Percentiles rank a stretch among this genome's conserved stretches.
These are phyloP conservation scores for Lethenteron camtschaticum DNA, from an alignment of 2,113 vertebrate genomes.

Conservation along the genomic window DNA sequence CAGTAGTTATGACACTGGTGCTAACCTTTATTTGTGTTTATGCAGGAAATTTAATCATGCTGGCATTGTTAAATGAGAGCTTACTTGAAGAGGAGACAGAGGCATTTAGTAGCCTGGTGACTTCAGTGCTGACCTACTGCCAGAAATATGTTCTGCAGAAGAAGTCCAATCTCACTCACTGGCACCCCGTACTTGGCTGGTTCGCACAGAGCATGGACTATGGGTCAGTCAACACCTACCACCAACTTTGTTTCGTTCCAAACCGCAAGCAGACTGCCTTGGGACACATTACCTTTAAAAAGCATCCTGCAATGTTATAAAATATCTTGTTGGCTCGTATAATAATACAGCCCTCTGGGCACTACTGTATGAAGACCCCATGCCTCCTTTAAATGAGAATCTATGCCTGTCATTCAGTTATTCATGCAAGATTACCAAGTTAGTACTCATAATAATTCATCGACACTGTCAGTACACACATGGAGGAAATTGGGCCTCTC, in stretches of 20 bases:
- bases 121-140: constrained; percentile 81
- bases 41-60: constrained; percentile 61
- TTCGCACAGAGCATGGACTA: constrained; percentile 94
- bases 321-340: no score
- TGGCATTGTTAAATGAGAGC: constrained; percentile 53
- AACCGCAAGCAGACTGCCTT: neutral
- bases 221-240: constrained; percentile 29
- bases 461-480: no score
- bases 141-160: constrained; percentile 93
- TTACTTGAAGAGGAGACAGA: constrained; percentile 64
- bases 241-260: neutral
- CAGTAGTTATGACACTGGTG: neutral
- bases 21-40: constrained; percentile 3
- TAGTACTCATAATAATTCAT: no score
- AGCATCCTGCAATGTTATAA: no score
- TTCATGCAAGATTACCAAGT: no score
- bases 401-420: no score
- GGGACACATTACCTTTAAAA: no score
- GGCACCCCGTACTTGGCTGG: constrained; percentile 93
- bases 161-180: constrained; percentile 96
- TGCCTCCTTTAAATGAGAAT: no score
- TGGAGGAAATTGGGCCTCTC: no score
- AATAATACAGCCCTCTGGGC: no score
- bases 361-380: no score
- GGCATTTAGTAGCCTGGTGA: constrained; percentile 66